A percentile compares a stretch with the other conserved stretches of the same genome.
phyloP scores from a whole-genome alignment of 2,797 vertebrate species.

The Bucorvus abyssinicus region DNA sequence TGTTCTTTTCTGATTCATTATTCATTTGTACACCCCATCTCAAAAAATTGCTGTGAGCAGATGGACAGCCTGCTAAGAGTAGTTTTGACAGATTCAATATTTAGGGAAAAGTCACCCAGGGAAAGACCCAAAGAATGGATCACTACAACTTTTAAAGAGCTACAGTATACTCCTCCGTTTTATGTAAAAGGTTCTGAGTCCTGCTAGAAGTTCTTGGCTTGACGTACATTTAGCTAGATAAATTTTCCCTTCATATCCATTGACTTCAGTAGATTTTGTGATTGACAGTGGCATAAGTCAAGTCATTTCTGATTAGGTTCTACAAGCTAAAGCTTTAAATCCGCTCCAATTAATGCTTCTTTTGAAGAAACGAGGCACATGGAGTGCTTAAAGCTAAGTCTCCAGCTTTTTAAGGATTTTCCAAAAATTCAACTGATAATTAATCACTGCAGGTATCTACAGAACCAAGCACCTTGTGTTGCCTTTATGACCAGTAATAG shows the following conservation, averaged over 20 bases:
- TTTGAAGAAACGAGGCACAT: slow-evolving; percentile 7
- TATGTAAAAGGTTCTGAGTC: neutral
- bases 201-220: neutral
- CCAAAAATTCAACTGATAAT: neutral
- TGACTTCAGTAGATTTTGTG: neutral
- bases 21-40: slow-evolving; percentile 12
- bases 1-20: slow-evolving; percentile 5
- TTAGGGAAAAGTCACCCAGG: neutral
- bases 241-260: neutral
- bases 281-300: neutral
- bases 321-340: slow-evolving; percentile 14
- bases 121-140: neutral
- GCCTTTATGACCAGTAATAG: neutral
- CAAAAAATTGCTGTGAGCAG: neutral
- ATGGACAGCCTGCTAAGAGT: neutral
- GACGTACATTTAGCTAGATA: neutral
- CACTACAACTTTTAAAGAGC: neutral
- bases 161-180: neutral
- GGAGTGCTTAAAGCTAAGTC: neutral
- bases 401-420: neutral
- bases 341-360: neutral
- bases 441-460: neutral
- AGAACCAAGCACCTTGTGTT: neutral
- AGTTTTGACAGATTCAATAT: neutral
- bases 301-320: neutral